Conservation (phyloP, 2,797 vertebrate species). For the Onychomys leucogaster region DNA sequence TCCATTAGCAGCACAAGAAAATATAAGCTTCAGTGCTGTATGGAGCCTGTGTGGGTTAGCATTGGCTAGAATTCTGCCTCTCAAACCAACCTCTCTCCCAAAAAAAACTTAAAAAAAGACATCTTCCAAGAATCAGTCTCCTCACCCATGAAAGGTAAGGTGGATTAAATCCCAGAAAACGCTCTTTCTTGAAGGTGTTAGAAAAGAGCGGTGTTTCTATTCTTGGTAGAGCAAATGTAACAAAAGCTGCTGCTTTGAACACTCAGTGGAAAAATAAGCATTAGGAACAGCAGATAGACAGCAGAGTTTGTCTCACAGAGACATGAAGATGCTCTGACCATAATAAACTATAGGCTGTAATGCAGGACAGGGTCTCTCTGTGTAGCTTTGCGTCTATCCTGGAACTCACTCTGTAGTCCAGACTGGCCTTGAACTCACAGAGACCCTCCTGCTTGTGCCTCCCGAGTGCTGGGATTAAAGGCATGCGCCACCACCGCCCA, state of each 20-base stretch:
- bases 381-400: too few relatives aligned
- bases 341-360: background rate
- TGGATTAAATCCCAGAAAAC: background rate
- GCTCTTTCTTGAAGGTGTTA: background rate
- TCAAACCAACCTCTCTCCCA: background rate
- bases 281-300: background rate
- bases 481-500: too few relatives aligned
- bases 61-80: background rate
- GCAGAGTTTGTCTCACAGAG: background rate
- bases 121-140: background rate
- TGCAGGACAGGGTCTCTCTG: too few relatives aligned
- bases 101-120: background rate
- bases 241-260: background rate
- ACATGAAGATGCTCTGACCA: background rate
- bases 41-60: background rate
- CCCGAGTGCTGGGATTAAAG: too few relatives aligned
- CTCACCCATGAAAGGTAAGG: background rate
- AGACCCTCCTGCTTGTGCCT: too few relatives aligned
- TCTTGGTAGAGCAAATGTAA: background rate
- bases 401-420: too few relatives aligned
- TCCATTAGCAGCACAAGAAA: background rate
- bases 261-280: background rate
- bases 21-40: background rate
- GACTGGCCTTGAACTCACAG: too few relatives aligned
- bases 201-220: conserved; percentile 34